A percentile compares a stretch with the other conserved stretches of the same genome.
Evolutionary conservation across 2,888 invertebrate species (phyloP).

Genomic region (Gastracanthus pulcherrimus): DNA sequence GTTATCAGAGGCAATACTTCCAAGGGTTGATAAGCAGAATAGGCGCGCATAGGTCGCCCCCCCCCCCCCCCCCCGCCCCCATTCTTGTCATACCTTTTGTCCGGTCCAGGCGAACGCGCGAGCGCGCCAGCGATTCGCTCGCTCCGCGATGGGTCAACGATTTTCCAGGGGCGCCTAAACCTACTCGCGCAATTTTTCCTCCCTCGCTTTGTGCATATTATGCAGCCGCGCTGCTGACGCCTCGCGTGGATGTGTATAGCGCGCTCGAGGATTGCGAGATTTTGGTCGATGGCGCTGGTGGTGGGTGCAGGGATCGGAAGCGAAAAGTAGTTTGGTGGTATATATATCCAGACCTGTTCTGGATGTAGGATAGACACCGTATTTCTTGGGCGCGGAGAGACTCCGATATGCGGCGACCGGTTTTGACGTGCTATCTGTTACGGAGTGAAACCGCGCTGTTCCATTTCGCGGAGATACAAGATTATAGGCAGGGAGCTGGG

Average conservation of each 20-base stretch:
- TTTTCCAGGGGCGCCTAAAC: slow-evolving; percentile 61
- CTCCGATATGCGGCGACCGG: slow-evolving; percentile 12
- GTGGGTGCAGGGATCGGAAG: slow-evolving; percentile 21
- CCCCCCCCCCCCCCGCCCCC: slow-evolving; percentile 55
- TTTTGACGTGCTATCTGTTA: background rate
- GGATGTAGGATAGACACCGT: background rate
- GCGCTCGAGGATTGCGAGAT: too few relatives aligned
- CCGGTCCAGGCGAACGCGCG: slow-evolving; percentile 57
- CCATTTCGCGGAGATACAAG: slow-evolving; percentile 18
- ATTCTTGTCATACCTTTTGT: slow-evolving; percentile 72
- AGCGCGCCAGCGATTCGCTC: background rate
- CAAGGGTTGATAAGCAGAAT: slow-evolving; percentile 73
- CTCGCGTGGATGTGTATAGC: too few relatives aligned
- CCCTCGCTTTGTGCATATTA: background rate
- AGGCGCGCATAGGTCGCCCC: slow-evolving; percentile 58
- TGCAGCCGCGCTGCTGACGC: too few relatives aligned
- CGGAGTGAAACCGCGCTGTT: slow-evolving; percentile 4
- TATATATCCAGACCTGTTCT: slow-evolving; percentile 17
- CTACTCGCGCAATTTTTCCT: slow-evolving; percentile 21
- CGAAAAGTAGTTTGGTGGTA: background rate
- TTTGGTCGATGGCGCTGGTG: too few relatives aligned
- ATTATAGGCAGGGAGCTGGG: background rate
- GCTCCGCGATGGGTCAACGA: slow-evolving; percentile 63
- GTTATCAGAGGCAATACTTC: slow-evolving; percentile 71
- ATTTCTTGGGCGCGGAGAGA: background rate